Evolutionary conservation across 2,797 vertebrate species (phyloP).

Genomic region (Cetoscarus ocellatus): DNA sequence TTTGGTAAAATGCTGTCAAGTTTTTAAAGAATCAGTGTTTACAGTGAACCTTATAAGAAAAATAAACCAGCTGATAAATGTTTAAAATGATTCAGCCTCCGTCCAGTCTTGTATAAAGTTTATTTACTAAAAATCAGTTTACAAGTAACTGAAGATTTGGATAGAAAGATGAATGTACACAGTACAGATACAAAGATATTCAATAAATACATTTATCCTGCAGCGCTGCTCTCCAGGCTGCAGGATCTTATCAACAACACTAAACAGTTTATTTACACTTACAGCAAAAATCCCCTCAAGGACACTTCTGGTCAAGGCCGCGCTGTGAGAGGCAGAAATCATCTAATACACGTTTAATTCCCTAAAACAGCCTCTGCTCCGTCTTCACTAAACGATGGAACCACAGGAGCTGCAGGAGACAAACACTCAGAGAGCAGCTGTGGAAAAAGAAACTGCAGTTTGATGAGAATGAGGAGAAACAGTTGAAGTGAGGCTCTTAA

Average conservation of each 20-base stretch:
- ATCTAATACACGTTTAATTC: constrained; percentile 56
- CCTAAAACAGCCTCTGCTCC: constrained; percentile 64
- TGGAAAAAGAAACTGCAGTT: constrained; percentile 21
- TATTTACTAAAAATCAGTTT: constrained; percentile 79
- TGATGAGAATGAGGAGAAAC: constrained; percentile 40
- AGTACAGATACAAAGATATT: constrained; percentile 85
- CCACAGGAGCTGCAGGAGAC: constrained; percentile 17
- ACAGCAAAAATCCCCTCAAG: constrained; percentile 58
- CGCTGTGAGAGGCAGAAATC: constrained; percentile 49
- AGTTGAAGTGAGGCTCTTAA: constrained; percentile 76
- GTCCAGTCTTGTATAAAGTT: constrained; percentile 65
- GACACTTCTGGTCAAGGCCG: constrained; percentile 65
- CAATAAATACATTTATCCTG: constrained; percentile 80
- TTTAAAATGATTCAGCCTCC: constrained; percentile 14
- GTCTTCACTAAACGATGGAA: constrained; percentile 54
- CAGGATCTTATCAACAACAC: constrained; percentile 69
- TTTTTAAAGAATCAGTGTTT: too few relatives aligned
- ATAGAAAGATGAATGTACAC: constrained; percentile 81
- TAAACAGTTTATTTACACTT: constrained; percentile 77
- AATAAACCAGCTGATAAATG: neutral
- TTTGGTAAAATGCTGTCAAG: too few relatives aligned
- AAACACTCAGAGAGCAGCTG: constrained; percentile 44
- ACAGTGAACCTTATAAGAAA: neutral
- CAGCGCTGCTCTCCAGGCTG: constrained; percentile 51
- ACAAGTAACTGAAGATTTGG: constrained; percentile 76